phyloP scores from a whole-genome alignment of 2,888 invertebrate genomes.

The Troides oblongomaculatus region DNA sequence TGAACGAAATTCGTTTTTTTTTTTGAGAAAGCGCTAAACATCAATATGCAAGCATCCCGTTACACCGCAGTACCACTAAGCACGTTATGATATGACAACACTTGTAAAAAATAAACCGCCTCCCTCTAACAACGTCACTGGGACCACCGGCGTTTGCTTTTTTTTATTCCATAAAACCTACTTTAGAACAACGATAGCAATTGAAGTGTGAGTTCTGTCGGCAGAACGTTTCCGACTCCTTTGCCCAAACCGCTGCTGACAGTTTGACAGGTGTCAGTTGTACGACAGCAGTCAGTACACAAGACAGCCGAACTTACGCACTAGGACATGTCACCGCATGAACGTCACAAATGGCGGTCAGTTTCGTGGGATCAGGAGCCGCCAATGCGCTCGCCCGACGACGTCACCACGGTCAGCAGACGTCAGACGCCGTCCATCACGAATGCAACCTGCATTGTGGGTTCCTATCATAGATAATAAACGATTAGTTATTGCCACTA shows the following conservation, averaged over 20 bases:
- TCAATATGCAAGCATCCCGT: constrained; percentile 52
- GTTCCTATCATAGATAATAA: constrained; percentile 51
- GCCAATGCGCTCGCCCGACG: constrained; percentile 32
- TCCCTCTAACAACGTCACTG: constrained; percentile 33
- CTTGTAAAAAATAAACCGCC: constrained; percentile 49
- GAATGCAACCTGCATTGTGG: constrained; percentile 77
- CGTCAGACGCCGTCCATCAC: constrained; percentile 77
- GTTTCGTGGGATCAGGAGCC: constrained; percentile 10
- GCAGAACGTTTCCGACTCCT: constrained; percentile 25
- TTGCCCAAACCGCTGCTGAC: constrained; percentile 40
- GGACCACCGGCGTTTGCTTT: constrained; percentile 37
- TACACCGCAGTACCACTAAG: constrained; percentile 48
- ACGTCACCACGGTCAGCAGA: constrained; percentile 48
- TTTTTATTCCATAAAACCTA: constrained; percentile 42
- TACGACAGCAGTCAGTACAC: constrained; percentile 31
- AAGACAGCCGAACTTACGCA: constrained; percentile 29
- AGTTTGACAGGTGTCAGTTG: constrained; percentile 14
- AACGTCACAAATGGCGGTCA: constrained; percentile 22
- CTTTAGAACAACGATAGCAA: constrained; percentile 56
- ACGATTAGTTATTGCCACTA: background rate
- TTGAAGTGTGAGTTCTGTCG: constrained; percentile 35
- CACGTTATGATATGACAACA: constrained; percentile 61
- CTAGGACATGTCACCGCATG: constrained; percentile 19
- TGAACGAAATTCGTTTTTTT: constrained; percentile 30
- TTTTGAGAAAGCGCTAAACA: constrained; percentile 40